Evolutionary conservation across 1,140 invertebrate species (phyloP).

Genomic region (Antheraea pernyi): DNA sequence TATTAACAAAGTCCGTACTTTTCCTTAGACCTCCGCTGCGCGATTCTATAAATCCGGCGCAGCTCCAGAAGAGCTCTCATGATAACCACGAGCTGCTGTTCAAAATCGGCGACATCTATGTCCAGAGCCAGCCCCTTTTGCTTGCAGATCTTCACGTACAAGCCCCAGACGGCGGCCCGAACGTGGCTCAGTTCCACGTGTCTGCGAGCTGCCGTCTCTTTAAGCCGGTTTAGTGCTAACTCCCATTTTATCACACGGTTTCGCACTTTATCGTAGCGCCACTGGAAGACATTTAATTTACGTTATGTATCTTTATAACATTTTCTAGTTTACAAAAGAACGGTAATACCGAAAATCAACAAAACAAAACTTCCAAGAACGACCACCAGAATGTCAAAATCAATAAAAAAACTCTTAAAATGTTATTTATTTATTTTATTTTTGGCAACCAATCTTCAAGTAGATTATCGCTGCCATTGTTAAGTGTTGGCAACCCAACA

Average conservation of each 20-base stretch:
- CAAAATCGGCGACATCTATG: constrained; percentile 51
- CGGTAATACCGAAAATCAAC: no score
- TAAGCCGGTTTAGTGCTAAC: constrained; percentile 63
- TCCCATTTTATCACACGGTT: constrained; percentile 74
- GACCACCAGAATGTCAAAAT: no score
- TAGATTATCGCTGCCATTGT: no score
- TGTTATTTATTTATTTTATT: no score
- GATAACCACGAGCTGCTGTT: constrained; percentile 69
- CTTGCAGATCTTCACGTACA: constrained; percentile 71
- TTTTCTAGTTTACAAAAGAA: no score
- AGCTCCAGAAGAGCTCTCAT: constrained; percentile 69
- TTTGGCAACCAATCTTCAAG: no score
- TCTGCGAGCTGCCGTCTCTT: constrained; percentile 62
- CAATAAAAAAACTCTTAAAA: neutral
- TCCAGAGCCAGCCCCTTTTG: constrained; percentile 61
- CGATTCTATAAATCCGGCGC: constrained; percentile 62
- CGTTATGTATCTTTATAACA: no score
- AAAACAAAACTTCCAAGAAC: no score
- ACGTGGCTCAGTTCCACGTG: constrained; percentile 72
- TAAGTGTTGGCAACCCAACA: no score
- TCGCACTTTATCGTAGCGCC: constrained; percentile 65
- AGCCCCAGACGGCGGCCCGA: constrained; percentile 59
- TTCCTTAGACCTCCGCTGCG: constrained; percentile 57
- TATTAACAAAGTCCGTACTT: constrained; percentile 41
- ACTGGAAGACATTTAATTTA: constrained; percentile 31